phyloP scores from a whole-genome alignment of 2,797 vertebrate genomes.

The Pipistrellus kuhlii region DNA sequence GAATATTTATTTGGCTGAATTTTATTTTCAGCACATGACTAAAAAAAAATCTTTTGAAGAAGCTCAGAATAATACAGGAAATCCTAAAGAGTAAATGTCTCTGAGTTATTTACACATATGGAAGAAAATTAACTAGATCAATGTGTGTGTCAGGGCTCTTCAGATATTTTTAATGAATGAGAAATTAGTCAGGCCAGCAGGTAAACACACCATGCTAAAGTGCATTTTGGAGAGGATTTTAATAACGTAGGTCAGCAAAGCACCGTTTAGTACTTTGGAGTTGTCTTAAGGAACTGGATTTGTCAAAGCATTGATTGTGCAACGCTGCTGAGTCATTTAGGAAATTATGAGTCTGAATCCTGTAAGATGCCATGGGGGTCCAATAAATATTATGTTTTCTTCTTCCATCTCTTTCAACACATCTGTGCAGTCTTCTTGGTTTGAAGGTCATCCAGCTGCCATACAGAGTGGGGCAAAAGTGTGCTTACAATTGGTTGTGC shows the following conservation, averaged over 20 bases:
- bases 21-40: slow-evolving; percentile 66
- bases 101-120: slow-evolving; percentile 67
- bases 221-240: slow-evolving; percentile 24
- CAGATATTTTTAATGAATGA: slow-evolving; percentile 49
- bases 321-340: slow-evolving; percentile 83
- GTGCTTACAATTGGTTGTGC: background rate
- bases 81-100: slow-evolving; percentile 58
- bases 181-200: background rate
- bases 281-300: slow-evolving; percentile 45
- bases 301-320: slow-evolving; percentile 78
- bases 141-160: slow-evolving; percentile 1
- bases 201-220: background rate
- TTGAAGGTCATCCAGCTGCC: slow-evolving; percentile 60
- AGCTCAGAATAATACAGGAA: slow-evolving; percentile 74
- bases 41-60: slow-evolving; percentile 65
- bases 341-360: slow-evolving; percentile 80
- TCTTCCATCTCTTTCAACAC: slow-evolving; percentile 77
- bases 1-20: slow-evolving; percentile 61
- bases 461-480: background rate
- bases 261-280: background rate
- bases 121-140: slow-evolving; percentile 59
- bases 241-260: background rate
- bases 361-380: slow-evolving; percentile 78
- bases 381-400: slow-evolving; percentile 82
- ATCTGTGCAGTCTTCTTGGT: slow-evolving; percentile 54